Evolutionary conservation across 1,140 invertebrate species (phyloP).

Genomic region (Drosophila arawakana): DNA sequence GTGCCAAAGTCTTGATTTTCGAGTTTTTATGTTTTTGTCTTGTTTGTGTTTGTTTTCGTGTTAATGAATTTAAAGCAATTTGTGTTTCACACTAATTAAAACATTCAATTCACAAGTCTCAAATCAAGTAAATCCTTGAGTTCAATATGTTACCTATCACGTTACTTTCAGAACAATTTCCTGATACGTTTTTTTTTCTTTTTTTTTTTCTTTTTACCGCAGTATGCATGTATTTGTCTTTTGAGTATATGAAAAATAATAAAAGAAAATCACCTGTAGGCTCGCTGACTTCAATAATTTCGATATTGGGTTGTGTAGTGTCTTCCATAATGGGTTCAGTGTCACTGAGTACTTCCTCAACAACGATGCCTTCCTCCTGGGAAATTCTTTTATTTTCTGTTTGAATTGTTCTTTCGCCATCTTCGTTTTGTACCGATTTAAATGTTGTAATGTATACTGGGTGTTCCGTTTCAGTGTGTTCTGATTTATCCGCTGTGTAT

Average conservation of each 20-base stretch:
- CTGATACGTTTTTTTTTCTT: slow-evolving; percentile 3
- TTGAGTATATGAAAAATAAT: slow-evolving; percentile 31
- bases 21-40: slow-evolving; percentile 31
- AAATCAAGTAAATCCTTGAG: slow-evolving; percentile 19
- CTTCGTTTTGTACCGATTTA: slow-evolving; percentile 81
- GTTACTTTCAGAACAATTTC: slow-evolving; percentile 16
- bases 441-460: slow-evolving; percentile 83
- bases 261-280: slow-evolving; percentile 74
- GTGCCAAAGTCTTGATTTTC: slow-evolving; percentile 33
- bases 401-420: slow-evolving; percentile 77
- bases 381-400: slow-evolving; percentile 78
- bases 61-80: slow-evolving; percentile 40
- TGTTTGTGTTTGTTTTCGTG: slow-evolving; percentile 48
- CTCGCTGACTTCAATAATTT: slow-evolving; percentile 81
- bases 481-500: slow-evolving; percentile 68
- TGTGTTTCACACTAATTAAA: slow-evolving; percentile 19
- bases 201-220: neutral
- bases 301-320: slow-evolving; percentile 67
- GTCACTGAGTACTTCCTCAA: slow-evolving; percentile 84
- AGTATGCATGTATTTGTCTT: slow-evolving; percentile 26
- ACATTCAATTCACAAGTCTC: slow-evolving; percentile 31
- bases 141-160: slow-evolving; percentile 18
- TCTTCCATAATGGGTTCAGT: slow-evolving; percentile 73
- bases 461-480: slow-evolving; percentile 78
- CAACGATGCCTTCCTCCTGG: slow-evolving; percentile 76